These are phyloP conservation scores for Butorides virescens DNA, from an alignment of 2,113 vertebrate genomes.

Conservation along the genomic window DNA sequence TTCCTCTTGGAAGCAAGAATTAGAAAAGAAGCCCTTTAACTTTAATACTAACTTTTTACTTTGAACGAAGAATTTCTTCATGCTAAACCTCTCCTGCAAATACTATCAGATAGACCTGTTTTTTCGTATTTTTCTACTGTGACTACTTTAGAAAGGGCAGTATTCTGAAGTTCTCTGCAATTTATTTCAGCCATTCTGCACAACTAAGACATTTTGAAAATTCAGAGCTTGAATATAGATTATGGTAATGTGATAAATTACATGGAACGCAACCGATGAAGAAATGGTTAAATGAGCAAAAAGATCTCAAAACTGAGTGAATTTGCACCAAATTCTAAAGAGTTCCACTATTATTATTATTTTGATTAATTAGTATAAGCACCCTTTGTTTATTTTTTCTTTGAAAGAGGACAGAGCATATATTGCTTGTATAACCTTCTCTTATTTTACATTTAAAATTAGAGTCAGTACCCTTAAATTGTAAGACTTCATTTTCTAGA, in stretches of 20 bases:
- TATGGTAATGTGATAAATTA: not conserved
- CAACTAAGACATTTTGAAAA: not conserved
- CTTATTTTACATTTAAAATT: not conserved
- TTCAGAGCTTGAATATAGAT: not conserved
- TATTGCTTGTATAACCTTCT: not conserved
- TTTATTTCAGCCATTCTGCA: not conserved
- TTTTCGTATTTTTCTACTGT: not conserved
- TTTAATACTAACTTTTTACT: not conserved
- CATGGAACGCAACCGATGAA: not conserved
- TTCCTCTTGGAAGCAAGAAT: not conserved
- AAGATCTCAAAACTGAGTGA: not conserved
- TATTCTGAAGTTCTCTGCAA: not conserved
- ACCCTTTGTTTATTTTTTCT: not conserved
- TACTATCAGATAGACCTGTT: not conserved
- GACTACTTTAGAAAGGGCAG: not conserved
- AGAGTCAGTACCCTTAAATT: not conserved
- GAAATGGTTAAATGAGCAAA: slow-evolving; percentile 3
- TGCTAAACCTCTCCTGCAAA: not conserved
- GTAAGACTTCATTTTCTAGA: not conserved
- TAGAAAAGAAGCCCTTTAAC: not conserved
- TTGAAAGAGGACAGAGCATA: not conserved
- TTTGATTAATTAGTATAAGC: not conserved
- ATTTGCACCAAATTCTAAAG: not conserved
- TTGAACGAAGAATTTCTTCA: not conserved
- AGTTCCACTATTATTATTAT: not conserved